Base-by-base conservation (phyloP, 2,113 vertebrate species). In the Hepsetus odoe region DNA sequence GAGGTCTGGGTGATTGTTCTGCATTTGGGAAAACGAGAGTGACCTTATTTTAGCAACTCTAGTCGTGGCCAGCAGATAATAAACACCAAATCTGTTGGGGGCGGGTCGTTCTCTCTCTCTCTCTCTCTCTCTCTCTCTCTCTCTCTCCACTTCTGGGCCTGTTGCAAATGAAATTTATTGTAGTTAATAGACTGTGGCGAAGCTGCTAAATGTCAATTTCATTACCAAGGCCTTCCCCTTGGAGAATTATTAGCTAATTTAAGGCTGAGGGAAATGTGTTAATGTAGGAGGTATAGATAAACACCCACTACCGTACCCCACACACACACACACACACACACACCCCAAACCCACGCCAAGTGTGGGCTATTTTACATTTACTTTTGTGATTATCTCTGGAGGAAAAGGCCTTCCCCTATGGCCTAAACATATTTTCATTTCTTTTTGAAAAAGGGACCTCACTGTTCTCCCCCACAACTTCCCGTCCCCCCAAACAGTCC, bases 121-220 rank as follows among this genome's bases (percentile, higher is more conserved):
- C 20, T 61, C 72, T 84, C 69, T 58, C 65, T 71, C 76, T 82
- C 76, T 76, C 82, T 56, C 20, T 59, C 22, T 64, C 49, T 46
- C 73, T 16, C 74, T 32, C 85, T 80, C 83, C 90, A 91, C 91
- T 92, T 91, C 87, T 92, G 87, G 88, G 86, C 90, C 90, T 91
- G 90, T 84, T 83, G 90, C 88, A 93, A 94, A 93, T 93, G 91
- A 90, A 91, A 93, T 93, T 90, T 91, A 92, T 90, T 91, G 91
- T 91, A 92, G 92, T 92, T 94, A 93, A 93, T 92, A 93, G 90
- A 93, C 90, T 92, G 91, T 90, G 90, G 87, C 90, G 87, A 87
- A 90, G 91, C 89, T 91, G 89, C 88, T 93, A 92, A 92, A 93
- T 92, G 92, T 92, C 92, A 93, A 91, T 92, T 93, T 93, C 90